Base-by-base conservation (phyloP, 2,113 vertebrate species). In the Heterocephalus glaber region DNA sequence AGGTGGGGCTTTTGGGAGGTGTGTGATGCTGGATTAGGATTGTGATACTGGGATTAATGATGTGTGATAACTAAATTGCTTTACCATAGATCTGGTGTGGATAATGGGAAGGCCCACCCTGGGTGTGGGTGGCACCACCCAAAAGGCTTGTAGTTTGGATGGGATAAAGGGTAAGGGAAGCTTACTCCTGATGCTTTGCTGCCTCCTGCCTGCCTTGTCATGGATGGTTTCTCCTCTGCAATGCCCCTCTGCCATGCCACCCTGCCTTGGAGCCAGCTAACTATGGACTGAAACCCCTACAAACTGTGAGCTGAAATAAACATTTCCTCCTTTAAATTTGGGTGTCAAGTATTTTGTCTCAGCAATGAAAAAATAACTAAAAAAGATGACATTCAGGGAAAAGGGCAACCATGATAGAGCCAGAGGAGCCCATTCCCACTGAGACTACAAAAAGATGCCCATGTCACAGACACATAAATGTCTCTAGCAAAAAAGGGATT, bases 401-500 rank as follows among this genome's bases (percentile, higher is more conserved):
- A 94, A 95, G 70, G 56, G 61, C 54, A 89, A 91, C 44, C n/a
- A 13, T 76, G 58, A 60, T 86, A 94, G 60, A 74, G 24, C 70
- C 6, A 79, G 26, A 83, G 7, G 44, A 77, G 60, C 44, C 60
- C 26, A 61, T 91, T 89, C 74, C 79, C 66, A 47, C 65, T 35
- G 54, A 79, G 52, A 70, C 63, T 86, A 22, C 2, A 22, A 90
- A 87, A 68, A 86, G 85, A 84, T 89, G 77, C 87, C 52, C 41
- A 60, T 61, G 17, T 49, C 77, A 76, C 68, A 80, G 6, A 41
- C 56, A 63, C 4, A 49, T 61, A 89, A 68, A 68, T 81, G 49
- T 58, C 63, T 89, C 61, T 41, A 89, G 38, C n/a, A 33, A 16
- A 85, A 61, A 28, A 13, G 17, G 5, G 80, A 54, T 47, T 77